These are phyloP conservation scores for Megalonaias nervosa DNA, from an alignment of 1,140 invertebrate genomes.

Conservation along the genomic window DNA sequence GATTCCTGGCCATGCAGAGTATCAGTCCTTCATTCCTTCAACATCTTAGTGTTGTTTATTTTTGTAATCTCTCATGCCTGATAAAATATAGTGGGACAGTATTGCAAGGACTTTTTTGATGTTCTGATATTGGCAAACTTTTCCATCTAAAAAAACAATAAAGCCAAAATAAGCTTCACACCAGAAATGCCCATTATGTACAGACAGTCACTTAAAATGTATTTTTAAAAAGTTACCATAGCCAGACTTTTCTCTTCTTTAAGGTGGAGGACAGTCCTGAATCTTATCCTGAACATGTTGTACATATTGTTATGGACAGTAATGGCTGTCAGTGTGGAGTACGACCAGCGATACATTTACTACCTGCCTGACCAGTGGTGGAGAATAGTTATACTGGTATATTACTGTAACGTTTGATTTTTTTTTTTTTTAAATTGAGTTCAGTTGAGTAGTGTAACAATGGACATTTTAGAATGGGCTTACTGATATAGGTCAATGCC, in stretches of 20 bases:
- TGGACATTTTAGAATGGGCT: too few relatives aligned
- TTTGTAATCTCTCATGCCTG: background rate
- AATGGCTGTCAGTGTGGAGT: slow-evolving; percentile 60
- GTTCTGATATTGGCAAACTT: background rate
- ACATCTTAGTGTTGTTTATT: background rate
- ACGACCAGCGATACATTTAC: slow-evolving; percentile 60
- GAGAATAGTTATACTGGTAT: slow-evolving; percentile 65
- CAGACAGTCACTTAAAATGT: background rate
- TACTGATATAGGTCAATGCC: too few relatives aligned
- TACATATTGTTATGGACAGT: slow-evolving; percentile 68
- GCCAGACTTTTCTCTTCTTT: slow-evolving; percentile 14
- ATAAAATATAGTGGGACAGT: background rate
- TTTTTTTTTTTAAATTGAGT: background rate
- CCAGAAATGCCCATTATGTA: background rate
- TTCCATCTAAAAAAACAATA: background rate
- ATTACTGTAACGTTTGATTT: slow-evolving; percentile 7
- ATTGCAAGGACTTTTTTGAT: slow-evolving; percentile 2
- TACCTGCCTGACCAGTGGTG: slow-evolving; percentile 61
- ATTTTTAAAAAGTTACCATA: background rate
- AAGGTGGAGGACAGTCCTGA: slow-evolving; percentile 58
- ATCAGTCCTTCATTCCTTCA: too few relatives aligned
- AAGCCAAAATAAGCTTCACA: background rate
- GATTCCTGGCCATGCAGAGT: too few relatives aligned
- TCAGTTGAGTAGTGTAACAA: too few relatives aligned
- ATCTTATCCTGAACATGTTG: slow-evolving; percentile 60